Evolutionary conservation across 1,140 invertebrate genomes (phyloP).

Genomic region (Diuraphis noxia): DNA sequence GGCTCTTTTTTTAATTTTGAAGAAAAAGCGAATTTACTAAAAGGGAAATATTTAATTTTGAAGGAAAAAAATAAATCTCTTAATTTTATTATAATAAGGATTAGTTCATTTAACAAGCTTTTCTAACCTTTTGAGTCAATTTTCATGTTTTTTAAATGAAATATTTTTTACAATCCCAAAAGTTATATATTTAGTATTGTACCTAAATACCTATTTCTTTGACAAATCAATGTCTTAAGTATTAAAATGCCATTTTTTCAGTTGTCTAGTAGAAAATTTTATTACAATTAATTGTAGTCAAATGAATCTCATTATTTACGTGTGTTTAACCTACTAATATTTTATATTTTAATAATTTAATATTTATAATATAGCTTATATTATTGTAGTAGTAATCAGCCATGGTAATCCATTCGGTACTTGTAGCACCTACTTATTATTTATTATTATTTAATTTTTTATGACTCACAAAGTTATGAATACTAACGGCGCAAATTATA

Average conservation of each 20-base stretch:
- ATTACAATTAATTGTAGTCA: not conserved
- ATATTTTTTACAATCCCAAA: not conserved
- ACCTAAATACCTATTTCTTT: no score
- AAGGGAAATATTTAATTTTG: not conserved
- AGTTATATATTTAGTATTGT: no score
- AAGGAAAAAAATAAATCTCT: not conserved
- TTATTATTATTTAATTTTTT: not conserved
- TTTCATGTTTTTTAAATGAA: not conserved
- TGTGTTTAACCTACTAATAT: not conserved
- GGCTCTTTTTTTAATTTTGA: not conserved
- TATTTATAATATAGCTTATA: no score
- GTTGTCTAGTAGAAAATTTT: not conserved
- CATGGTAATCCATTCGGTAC: not conserved
- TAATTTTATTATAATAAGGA: not conserved
- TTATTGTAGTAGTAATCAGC: not conserved
- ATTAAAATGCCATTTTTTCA: not conserved
- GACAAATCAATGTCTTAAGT: no score
- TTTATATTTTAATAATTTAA: not conserved
- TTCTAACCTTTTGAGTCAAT: not conserved
- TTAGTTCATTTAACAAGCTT: not conserved
- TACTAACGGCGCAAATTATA: conserved; percentile 2
- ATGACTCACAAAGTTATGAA: not conserved
- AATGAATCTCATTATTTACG: not conserved
- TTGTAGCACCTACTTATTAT: not conserved
- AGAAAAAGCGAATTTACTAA: not conserved